Evolutionary conservation across 2,797 vertebrate genomes (phyloP).

Genomic region (Meda fulgida): DNA sequence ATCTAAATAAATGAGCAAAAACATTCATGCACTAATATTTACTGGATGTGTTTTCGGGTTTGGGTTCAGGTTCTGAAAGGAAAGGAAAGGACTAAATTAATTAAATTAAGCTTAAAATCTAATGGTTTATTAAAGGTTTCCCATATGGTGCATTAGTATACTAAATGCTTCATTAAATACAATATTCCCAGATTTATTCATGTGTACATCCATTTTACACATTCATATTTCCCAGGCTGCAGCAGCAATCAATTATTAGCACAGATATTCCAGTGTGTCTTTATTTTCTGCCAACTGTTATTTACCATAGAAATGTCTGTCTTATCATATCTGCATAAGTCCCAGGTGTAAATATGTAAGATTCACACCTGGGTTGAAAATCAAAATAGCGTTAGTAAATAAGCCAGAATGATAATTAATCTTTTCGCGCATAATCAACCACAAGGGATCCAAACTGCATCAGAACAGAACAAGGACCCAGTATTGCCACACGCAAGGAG

Average conservation of each 20-base stretch:
- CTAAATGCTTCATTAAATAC: constrained; percentile 5
- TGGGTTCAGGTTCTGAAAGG: neutral
- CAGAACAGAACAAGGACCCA: constrained; percentile 35
- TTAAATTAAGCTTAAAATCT: constrained; percentile 1
- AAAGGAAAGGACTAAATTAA: neutral
- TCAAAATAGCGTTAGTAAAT: constrained; percentile 62
- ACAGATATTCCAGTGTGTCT: constrained; percentile 27
- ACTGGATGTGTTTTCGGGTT: neutral
- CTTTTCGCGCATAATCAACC: constrained; percentile 23
- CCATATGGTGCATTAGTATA: constrained; percentile 5
- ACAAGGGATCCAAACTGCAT: constrained; percentile 1
- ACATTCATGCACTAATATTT: neutral
- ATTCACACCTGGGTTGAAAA: constrained; percentile 50
- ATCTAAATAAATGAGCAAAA: neutral
- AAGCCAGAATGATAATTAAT: constrained; percentile 54
- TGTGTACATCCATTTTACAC: constrained; percentile 33
- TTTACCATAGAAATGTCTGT: constrained; percentile 50
- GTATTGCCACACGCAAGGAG: constrained; percentile 27
- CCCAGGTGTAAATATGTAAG: constrained; percentile 41
- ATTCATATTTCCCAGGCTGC: neutral
- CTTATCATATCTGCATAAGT: constrained; percentile 34
- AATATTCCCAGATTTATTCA: constrained; percentile 29
- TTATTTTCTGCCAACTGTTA: constrained; percentile 43
- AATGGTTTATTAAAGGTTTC: neutral
- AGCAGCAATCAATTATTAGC: constrained; percentile 50